Evolutionary conservation across 2,888 invertebrate genomes (phyloP).

Genomic region (Sesamia inferens): DNA sequence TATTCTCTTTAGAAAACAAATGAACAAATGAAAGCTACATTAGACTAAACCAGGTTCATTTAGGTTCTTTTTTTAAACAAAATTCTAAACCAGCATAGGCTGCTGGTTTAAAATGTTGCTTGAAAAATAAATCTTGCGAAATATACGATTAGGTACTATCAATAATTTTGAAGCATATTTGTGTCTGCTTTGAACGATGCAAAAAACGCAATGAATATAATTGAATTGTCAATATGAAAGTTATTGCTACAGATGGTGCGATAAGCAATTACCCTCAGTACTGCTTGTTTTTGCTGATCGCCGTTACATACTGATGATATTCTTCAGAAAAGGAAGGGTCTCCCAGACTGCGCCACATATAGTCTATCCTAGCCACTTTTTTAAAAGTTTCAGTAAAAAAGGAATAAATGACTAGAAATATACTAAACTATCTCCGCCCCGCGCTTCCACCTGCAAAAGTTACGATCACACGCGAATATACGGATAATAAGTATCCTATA

Average conservation of each 20-base stretch:
- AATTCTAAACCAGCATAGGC: neutral
- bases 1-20: neutral
- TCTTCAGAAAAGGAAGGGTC: neutral
- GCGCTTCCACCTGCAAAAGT: too few species aligned
- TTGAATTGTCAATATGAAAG: too few species aligned
- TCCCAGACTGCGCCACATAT: neutral
- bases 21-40: neutral
- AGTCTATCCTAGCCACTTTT: neutral
- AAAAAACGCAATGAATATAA: too few species aligned
- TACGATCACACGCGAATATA: too few species aligned
- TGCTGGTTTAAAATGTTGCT: too few species aligned
- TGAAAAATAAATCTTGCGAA: too few species aligned
- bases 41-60: neutral
- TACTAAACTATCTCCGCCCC: neutral
- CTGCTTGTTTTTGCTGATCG: neutral
- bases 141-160: too few species aligned
- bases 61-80: neutral
- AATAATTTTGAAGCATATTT: too few species aligned
- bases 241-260: too few species aligned
- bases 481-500: too few species aligned
- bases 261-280: too few species aligned
- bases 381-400: neutral
- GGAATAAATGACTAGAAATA: neutral
- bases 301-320: neutral
- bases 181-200: too few species aligned